These are phyloP conservation scores for Benthosema pterotum DNA, from an alignment of 2,797 vertebrate genomes.

Conservation along the genomic window DNA sequence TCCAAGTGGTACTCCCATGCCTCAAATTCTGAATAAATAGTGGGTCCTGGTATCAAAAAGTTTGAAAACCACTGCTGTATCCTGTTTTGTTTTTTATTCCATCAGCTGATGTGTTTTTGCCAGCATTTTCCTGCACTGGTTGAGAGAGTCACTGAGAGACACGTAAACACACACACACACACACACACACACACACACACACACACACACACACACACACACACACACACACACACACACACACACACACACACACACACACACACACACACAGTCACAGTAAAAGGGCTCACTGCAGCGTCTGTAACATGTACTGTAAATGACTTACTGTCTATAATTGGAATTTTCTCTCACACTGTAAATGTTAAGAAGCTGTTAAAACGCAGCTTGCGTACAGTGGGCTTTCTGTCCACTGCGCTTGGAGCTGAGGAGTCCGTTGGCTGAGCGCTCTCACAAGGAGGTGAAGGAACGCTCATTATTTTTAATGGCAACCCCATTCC, in stretches of 20 bases:
- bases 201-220: too few relatives aligned
- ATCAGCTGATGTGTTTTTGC: too few relatives aligned
- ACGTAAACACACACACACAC: background rate
- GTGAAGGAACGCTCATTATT: conserved; percentile 71
- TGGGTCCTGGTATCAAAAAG: too few relatives aligned
- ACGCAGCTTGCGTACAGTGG: conserved; percentile 52
- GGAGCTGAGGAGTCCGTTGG: conserved; percentile 54
- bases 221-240: background rate
- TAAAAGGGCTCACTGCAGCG: too few relatives aligned
- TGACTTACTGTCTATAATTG: conserved; percentile 48
- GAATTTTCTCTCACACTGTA: conserved; percentile 69
- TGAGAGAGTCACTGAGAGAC: background rate
- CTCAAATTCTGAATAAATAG: too few relatives aligned
- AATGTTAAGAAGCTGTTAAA: conserved; percentile 61
- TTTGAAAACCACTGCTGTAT: too few relatives aligned
- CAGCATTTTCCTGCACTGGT: too few relatives aligned
- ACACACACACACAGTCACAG: background rate
- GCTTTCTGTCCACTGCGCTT: conserved; percentile 36
- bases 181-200: too few relatives aligned
- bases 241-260: conserved; percentile 3
- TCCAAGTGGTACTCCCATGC: too few relatives aligned
- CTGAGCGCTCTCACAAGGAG: conserved; percentile 45
- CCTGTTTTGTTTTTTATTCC: too few relatives aligned
- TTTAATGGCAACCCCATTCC: conserved; percentile 66
- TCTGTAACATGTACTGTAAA: conserved; percentile 37